These are phyloP conservation scores for Centrocercus urophasianus DNA, from an alignment of 2,113 vertebrate species.

Conservation along the genomic window DNA sequence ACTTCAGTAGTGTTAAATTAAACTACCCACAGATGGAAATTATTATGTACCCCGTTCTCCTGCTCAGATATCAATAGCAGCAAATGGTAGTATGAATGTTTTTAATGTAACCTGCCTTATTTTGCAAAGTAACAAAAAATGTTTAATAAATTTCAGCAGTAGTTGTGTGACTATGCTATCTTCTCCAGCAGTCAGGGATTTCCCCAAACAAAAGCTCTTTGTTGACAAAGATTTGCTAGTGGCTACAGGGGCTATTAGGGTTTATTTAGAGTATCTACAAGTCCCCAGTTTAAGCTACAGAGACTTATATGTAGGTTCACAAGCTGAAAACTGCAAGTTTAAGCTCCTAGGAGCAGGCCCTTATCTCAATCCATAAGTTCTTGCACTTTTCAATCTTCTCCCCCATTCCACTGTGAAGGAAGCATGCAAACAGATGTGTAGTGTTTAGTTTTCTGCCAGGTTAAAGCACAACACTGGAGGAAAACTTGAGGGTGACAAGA, in stretches of 20 bases:
- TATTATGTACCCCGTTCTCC: neutral
- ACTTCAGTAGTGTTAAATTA: slow-evolving; percentile 29
- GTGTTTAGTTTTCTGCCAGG: neutral
- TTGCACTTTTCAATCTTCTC: neutral
- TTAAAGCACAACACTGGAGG: neutral
- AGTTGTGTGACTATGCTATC: neutral
- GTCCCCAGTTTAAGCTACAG: neutral
- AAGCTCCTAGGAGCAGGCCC: neutral
- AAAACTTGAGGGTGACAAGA: neutral
- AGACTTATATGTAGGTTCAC: neutral
- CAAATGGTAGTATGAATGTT: slow-evolving; percentile 30
- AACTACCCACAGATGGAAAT: slow-evolving; percentile 42
- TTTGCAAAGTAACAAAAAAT: slow-evolving; percentile 36
- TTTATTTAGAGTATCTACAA: neutral
- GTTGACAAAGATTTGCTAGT: neutral
- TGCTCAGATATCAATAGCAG: neutral
- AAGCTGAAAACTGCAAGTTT: neutral
- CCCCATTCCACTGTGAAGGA: neutral
- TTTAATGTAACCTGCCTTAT: neutral
- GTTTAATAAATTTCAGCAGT: slow-evolving; percentile 10
- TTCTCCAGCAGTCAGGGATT: neutral
- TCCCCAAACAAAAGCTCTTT: slow-evolving; percentile 8
- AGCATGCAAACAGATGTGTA: neutral
- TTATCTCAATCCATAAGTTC: neutral
- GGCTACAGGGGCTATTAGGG: neutral